phyloP scores from a whole-genome alignment of 92 coral and sea anemone genomes.

The Anthopleura xanthogrammica region DNA sequence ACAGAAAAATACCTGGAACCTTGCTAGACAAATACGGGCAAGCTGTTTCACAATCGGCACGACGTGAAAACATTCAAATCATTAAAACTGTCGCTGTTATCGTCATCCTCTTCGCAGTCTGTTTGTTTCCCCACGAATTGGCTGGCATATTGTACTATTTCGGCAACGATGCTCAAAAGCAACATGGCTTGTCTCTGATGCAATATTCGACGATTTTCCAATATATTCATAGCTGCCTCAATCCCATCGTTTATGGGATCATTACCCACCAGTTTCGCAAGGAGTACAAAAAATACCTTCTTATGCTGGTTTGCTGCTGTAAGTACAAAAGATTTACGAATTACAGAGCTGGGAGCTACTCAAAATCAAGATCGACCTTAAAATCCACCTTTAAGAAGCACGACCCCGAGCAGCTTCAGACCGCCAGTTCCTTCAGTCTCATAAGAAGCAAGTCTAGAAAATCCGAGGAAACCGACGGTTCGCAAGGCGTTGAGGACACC shows the following conservation, averaged over 20 bases:
- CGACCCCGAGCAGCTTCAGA: background rate
- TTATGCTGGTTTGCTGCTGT: constrained; percentile 36
- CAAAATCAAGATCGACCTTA: constrained; percentile 25
- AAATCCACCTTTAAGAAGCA: constrained; percentile 21
- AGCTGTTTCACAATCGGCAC: constrained; percentile 10
- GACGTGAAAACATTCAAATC: constrained; percentile 56
- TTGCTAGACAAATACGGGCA: constrained; percentile 26
- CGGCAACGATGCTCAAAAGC: constrained; percentile 21
- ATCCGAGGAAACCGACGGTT: constrained; percentile 4
- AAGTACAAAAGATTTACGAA: constrained; percentile 8
- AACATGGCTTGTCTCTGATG: constrained; percentile 4
- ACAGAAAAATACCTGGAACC: constrained; percentile 40
- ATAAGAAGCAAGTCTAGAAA: constrained; percentile 1
- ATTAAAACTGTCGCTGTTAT: constrained; percentile 61
- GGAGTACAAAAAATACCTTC: constrained; percentile 44
- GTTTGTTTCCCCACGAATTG: constrained; percentile 58
- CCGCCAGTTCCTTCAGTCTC: constrained; percentile 2
- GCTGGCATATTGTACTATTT: constrained; percentile 56
- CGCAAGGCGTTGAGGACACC: constrained; percentile 15
- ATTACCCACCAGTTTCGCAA: constrained; percentile 61
- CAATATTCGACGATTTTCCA: constrained; percentile 40
- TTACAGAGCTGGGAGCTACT: constrained; percentile 13
- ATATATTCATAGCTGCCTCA: constrained; percentile 63
- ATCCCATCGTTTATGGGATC: constrained; percentile 70
- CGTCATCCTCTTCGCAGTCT: constrained; percentile 63